phyloP scores from a whole-genome alignment of 30 jellyfish, hydroid and myxozoan genomes.

The Sanderia malayensis region DNA sequence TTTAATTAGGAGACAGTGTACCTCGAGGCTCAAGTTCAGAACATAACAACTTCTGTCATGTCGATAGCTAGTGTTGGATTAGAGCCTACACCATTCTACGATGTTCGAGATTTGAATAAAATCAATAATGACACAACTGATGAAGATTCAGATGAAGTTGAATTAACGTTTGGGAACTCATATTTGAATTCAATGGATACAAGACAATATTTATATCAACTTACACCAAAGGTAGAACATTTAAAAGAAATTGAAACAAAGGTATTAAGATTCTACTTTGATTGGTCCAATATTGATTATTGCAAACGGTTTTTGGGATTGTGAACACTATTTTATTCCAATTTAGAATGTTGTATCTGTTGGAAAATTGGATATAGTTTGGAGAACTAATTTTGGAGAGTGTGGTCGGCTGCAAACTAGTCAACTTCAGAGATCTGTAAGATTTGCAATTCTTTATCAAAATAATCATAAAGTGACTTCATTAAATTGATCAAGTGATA shows the following conservation, averaged over 20 bases:
- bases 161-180: slow-evolving; percentile 60
- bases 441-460: background rate
- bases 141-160: slow-evolving; percentile 41
- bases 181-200: slow-evolving; percentile 82
- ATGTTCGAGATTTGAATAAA: slow-evolving; percentile 59
- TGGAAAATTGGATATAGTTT: slow-evolving; percentile 87
- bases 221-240: slow-evolving; percentile 59
- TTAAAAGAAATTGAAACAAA: slow-evolving; percentile 38
- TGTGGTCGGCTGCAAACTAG: slow-evolving; percentile 91
- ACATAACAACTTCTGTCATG: slow-evolving; percentile 77
- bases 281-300: no score
- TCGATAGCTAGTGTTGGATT: slow-evolving; percentile 75
- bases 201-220: slow-evolving; percentile 76
- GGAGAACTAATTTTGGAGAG: slow-evolving; percentile 97
- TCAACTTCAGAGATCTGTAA: slow-evolving; percentile 81
- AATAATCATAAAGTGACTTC: no score
- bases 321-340: no score
- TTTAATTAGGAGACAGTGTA: slow-evolving; percentile 71
- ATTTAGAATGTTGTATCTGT: slow-evolving; percentile 54
- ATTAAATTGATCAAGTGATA: no score
- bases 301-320: no score
- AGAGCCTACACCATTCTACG: slow-evolving; percentile 77
- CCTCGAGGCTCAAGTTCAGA: slow-evolving; percentile 94
- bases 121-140: slow-evolving; percentile 1
- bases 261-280: no score